Evolutionary conservation across 1,140 invertebrate genomes (phyloP).

Genomic region (Aphelinus atriplicis): DNA sequence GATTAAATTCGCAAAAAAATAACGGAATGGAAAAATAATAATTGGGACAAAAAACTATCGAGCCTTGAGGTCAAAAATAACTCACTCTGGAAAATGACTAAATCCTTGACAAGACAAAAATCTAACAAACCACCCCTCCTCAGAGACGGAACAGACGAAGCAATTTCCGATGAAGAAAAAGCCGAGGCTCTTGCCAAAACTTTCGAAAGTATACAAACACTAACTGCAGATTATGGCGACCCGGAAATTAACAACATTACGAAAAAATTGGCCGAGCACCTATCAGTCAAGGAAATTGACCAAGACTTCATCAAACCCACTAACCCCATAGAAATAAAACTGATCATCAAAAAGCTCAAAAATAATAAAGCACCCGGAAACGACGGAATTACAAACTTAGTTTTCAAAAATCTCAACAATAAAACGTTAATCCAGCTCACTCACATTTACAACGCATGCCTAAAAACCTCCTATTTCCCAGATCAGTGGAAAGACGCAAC

Average conservation of each 20-base stretch:
- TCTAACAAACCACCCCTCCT: conserved; percentile 12
- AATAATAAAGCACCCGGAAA: conserved; percentile 51
- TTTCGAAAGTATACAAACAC: conserved; percentile 34
- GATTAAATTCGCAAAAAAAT: conserved; percentile 12
- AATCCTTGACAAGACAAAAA: conserved; percentile 24
- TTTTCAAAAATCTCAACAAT: conserved; percentile 51
- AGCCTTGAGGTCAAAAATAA: conserved; percentile 35
- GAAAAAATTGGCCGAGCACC: neutral
- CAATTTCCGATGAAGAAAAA: conserved; percentile 35
- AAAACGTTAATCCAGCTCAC: conserved; percentile 49
- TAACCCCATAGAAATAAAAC: conserved; percentile 35
- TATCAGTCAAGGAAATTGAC: conserved; percentile 27
- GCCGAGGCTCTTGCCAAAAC: conserved; percentile 33
- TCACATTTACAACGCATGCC: conserved; percentile 48
- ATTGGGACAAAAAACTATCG: conserved; percentile 31
- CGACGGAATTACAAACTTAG: conserved; percentile 50
- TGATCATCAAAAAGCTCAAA: conserved; percentile 40
- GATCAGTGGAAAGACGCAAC: conserved; percentile 54
- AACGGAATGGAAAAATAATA: conserved; percentile 15
- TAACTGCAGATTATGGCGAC: conserved; percentile 25
- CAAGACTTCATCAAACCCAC: conserved; percentile 20
- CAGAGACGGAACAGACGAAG: conserved; percentile 4
- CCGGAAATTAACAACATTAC: neutral
- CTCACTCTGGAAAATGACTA: conserved; percentile 35
- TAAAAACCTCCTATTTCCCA: conserved; percentile 52